Base-by-base conservation (phyloP, 1,140 invertebrate genomes). In the Bicyclus anynana region DNA sequence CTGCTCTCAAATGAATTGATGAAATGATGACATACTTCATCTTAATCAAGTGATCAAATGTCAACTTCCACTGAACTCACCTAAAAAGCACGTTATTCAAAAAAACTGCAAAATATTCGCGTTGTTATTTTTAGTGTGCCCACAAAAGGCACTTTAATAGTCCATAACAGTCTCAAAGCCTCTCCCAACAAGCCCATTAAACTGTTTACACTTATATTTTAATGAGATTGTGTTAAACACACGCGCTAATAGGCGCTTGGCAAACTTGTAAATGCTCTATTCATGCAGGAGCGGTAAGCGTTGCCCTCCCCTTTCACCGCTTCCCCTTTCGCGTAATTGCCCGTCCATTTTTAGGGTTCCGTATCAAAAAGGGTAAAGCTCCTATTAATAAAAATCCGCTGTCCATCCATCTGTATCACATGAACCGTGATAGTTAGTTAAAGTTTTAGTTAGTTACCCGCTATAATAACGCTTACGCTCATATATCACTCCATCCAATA, bases 151-250 rank as follows among this genome's bases (percentile, higher is more conserved):
- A 33, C 29, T 33, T 33, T 33, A 33, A 12, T 33, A 33, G 29
- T 33, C 29, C 29, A 56, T 56, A 49, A 50, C 49, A 56, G 46
- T 56, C 54, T 56, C 46, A 56, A 51, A 58, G 37, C 40, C 48
- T 47, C 47, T 51, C 48, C 27, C 47, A 58, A 42, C 48, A 46
- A 46, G 38, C 55, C 55, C 55, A 44, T 58, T 58, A 58, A 49
- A 50, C 47, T 58, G 37, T 58, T 17, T 58, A 52, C 37, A 27
- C 48, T 56, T 50, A 51, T 48, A 26, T 48, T 58, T 58, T 58
- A 58, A 58, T 51, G 48, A 50, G 38, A 58, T 58, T 51, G 47
- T 58, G 53, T 51, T 51, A 51, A 58, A 58, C 48, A 58, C 26
- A 58, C 55, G 48, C 46, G 54, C 46, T 56, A 56, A 56, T 56